Conservation (phyloP, 1,140 invertebrate genomes). For the Drosophila micromelanica region DNA sequence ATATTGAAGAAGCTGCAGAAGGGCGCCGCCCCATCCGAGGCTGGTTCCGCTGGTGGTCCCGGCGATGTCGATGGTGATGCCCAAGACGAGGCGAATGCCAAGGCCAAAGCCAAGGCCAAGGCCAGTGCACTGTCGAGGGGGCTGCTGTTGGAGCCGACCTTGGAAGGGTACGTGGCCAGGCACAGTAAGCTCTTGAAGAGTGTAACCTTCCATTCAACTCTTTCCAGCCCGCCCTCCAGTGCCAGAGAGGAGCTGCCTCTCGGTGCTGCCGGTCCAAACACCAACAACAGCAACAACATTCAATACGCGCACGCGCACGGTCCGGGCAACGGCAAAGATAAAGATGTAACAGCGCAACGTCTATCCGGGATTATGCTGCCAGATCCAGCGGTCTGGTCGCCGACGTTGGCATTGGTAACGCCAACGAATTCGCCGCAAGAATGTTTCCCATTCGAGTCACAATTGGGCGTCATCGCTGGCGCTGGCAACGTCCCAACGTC, state of each 20-base stretch:
- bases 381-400: constrained; percentile 55
- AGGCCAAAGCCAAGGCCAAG: too few relatives aligned
- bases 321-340: constrained; percentile 23
- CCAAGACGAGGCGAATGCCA: constrained; percentile 86
- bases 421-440: constrained; percentile 78
- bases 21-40: constrained; percentile 20
- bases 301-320: constrained; percentile 14
- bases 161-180: constrained; percentile 93
- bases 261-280: too few relatives aligned
- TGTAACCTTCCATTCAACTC: constrained; percentile 93
- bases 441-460: constrained; percentile 54
- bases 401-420: constrained; percentile 77
- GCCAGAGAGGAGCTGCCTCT: constrained; percentile 76
- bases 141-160: constrained; percentile 87
- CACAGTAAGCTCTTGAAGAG: constrained; percentile 95
- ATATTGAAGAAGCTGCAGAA: constrained; percentile 90
- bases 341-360: background rate
- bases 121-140: constrained; percentile 36
- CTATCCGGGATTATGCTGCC: background rate
- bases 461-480: constrained; percentile 56
- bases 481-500: constrained; percentile 63
- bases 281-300: constrained; percentile 11
- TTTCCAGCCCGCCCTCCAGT: constrained; percentile 90
- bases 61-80: constrained; percentile 79
- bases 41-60: background rate